These are phyloP conservation scores for Meloe dianella DNA, from an alignment of 2,888 invertebrate genomes.

Conservation along the genomic window DNA sequence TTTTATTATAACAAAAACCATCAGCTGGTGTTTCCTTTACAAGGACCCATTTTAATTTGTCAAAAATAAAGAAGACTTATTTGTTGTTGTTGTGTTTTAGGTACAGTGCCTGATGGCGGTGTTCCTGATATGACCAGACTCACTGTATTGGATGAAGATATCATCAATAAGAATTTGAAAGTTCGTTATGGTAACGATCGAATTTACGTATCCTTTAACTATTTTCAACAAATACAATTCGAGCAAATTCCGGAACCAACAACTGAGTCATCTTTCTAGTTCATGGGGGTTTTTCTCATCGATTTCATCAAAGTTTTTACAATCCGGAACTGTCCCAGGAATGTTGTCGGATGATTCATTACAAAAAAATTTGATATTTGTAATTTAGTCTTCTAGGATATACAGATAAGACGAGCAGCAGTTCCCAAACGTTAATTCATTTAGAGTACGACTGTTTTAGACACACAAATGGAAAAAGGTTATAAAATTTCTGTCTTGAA, in stretches of 20 bases:
- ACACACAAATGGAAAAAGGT: neutral
- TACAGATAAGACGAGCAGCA: neutral
- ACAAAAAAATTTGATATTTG: neutral
- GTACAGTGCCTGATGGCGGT: slow-evolving; percentile 69
- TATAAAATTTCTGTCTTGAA: neutral
- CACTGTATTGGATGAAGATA: slow-evolving; percentile 86
- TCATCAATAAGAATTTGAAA: slow-evolving; percentile 87
- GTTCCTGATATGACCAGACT: slow-evolving; percentile 92
- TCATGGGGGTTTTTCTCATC: neutral
- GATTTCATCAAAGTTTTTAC: neutral
- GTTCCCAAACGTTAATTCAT: neutral
- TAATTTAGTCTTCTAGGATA: neutral
- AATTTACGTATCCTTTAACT: slow-evolving; percentile 88
- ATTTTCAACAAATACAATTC: neutral
- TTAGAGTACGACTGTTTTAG: no score
- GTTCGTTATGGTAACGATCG: slow-evolving; percentile 81
- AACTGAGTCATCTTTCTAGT: neutral
- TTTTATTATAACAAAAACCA: neutral
- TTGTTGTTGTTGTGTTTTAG: slow-evolving; percentile 37
- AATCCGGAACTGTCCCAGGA: neutral
- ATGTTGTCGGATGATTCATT: neutral
- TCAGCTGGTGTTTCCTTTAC: slow-evolving; percentile 4
- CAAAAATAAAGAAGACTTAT: neutral
- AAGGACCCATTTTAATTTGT: no score
- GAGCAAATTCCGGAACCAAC: slow-evolving; percentile 7